Evolutionary conservation across 1,140 invertebrate species (phyloP), one percentile per base, ranked within the genome.

Genomic region (Eupristina koningsbergeri): DNA sequence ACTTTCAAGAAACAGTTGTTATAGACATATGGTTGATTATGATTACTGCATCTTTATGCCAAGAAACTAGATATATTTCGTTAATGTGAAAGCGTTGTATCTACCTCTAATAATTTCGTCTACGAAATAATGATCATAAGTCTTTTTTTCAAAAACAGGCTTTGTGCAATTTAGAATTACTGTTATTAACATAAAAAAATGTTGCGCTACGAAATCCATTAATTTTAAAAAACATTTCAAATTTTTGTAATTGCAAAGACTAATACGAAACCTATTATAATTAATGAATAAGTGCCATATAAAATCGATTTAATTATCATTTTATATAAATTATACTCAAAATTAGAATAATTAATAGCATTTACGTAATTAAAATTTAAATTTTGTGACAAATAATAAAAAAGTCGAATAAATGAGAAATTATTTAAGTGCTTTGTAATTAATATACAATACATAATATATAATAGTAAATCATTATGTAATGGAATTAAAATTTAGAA

Each of bases 1-100:
- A 58, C 47, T 69, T 69, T 31, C 26, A 13, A 53, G 11, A 34
- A 69, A 11, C 79, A 80, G 79, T 73, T 80, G 67, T 50, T n/a
- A n/a, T 22, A 47, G 29, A 45, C 71, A 81, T 81, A 81, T 47
- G 69, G 80, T 53, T 53, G 22, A 53, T 26, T 47, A 39, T 58
- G 31, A 80, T 80, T 80, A 64, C 67, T 22, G 41, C 13, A 71
- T 71, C 47, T 73, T 41, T 41, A 29, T 58, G 64, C 71, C 39
- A 67, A 69, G 41, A 69, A 77, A 17, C 61, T 67, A 64, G 31
- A 26, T 15, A 61, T 31, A 34, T 61, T 78, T 41, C 3, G 13
- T 45, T 11, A 15, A 39, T 29, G 77, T 69, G 50, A 64, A 77
- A 64, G 58, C 53, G 76, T 78, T 78, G 58, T 45, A 5, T 45